Evolutionary conservation across 2,797 vertebrate genomes (phyloP).

Genomic region (Chloroceryle amazona): DNA sequence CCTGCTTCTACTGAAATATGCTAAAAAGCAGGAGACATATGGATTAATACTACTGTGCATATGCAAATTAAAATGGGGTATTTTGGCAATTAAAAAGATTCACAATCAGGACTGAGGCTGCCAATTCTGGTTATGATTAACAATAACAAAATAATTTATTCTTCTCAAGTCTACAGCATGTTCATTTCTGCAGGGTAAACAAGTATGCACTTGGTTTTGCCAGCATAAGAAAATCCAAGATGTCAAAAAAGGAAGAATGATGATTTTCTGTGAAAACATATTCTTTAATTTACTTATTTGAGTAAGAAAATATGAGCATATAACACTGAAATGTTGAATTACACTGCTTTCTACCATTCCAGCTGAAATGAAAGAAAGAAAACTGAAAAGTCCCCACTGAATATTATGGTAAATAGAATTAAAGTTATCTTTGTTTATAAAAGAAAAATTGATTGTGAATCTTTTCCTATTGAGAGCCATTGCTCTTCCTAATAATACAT

Average conservation of each 20-base stretch:
- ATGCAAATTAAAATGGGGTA: background rate
- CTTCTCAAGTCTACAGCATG: background rate
- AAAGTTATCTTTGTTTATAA: background rate
- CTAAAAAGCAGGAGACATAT: background rate
- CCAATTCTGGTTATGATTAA: background rate
- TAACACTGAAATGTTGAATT: background rate
- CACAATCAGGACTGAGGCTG: background rate
- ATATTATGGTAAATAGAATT: background rate
- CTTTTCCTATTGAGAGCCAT: background rate
- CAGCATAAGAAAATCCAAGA: background rate
- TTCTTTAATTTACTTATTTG: background rate
- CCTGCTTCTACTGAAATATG: background rate
- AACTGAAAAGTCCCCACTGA: background rate
- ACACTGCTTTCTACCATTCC: background rate
- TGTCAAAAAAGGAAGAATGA: background rate
- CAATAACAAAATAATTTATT: background rate
- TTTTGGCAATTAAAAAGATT: conserved; percentile 20
- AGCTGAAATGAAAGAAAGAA: background rate
- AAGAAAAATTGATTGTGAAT: background rate
- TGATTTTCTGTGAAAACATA: background rate
- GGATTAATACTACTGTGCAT: background rate
- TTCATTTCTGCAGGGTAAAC: background rate
- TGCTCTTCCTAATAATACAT: background rate
- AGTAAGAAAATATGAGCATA: background rate
- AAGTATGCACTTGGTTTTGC: background rate